Evolutionary conservation across 2,113 vertebrate genomes (phyloP).

Genomic region (Butastur rufipennis): DNA sequence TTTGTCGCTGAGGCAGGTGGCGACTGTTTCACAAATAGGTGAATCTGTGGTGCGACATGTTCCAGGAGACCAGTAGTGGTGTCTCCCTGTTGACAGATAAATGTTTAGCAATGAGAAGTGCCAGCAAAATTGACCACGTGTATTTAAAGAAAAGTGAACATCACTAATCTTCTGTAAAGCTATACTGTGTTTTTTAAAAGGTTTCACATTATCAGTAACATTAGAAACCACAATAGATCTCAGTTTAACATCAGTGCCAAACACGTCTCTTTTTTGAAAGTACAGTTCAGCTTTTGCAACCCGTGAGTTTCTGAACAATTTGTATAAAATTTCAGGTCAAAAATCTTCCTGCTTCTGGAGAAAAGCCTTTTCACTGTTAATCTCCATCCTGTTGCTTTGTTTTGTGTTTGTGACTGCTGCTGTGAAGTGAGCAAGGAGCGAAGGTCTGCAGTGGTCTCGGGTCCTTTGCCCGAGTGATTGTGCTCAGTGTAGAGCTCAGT

Average conservation of each 20-base stretch:
- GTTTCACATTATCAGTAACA: not conserved
- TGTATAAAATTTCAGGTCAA: not conserved
- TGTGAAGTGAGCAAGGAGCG: not conserved
- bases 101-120: not conserved
- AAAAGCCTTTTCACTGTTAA: not conserved
- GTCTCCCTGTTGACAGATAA: not conserved
- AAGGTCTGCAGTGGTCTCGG: not conserved
- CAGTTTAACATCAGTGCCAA: not conserved
- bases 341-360: not conserved
- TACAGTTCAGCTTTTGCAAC: not conserved
- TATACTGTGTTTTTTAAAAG: not conserved
- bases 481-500: not conserved
- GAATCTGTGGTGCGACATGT: not conserved
- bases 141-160: not conserved
- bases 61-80: not conserved
- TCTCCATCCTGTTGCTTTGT: not conserved
- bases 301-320: not conserved
- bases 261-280: not conserved
- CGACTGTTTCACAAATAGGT: not conserved
- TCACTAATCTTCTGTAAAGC: not conserved
- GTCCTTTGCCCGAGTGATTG: not conserved
- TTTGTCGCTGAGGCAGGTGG: not conserved
- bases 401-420: not conserved
- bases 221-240: not conserved
- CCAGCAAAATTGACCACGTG: not conserved